Evolutionary conservation across 2,888 invertebrate genomes (phyloP).

Genomic region (Tenthredo scrophulariae): DNA sequence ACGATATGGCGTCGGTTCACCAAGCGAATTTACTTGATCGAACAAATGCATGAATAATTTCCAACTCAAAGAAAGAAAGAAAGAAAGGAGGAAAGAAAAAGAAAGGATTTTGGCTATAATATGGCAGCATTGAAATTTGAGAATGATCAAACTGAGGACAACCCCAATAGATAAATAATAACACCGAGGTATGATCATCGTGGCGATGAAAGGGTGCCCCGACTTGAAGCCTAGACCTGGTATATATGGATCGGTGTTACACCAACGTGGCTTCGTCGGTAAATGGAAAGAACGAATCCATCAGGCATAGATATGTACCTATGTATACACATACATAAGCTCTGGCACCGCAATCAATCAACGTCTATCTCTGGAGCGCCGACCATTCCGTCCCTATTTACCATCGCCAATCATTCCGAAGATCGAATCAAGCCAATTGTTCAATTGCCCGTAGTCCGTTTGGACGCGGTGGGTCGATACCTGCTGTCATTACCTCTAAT

Average conservation of each 20-base stretch:
- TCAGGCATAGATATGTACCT: neutral
- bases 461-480: neutral
- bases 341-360: constrained; percentile 15
- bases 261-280: neutral
- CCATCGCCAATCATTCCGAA: constrained; percentile 22
- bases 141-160: too few relatives aligned
- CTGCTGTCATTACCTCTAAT: neutral
- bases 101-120: too few relatives aligned
- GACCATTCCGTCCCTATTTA: neutral
- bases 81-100: too few relatives aligned
- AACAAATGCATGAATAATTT: too few relatives aligned
- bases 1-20: neutral
- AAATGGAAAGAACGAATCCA: neutral
- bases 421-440: constrained; percentile 39
- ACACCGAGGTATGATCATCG: too few relatives aligned
- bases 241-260: too few relatives aligned
- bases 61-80: too few relatives aligned
- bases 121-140: too few relatives aligned
- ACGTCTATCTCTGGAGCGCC: neutral
- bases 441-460: neutral
- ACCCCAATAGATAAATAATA: too few relatives aligned
- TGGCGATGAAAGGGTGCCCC: too few relatives aligned
- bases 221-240: too few relatives aligned
- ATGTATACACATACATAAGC: neutral
- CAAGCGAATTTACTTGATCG: neutral